phyloP scores from a whole-genome alignment of 1,140 invertebrate genomes.

The Drosophila subobscura region DNA sequence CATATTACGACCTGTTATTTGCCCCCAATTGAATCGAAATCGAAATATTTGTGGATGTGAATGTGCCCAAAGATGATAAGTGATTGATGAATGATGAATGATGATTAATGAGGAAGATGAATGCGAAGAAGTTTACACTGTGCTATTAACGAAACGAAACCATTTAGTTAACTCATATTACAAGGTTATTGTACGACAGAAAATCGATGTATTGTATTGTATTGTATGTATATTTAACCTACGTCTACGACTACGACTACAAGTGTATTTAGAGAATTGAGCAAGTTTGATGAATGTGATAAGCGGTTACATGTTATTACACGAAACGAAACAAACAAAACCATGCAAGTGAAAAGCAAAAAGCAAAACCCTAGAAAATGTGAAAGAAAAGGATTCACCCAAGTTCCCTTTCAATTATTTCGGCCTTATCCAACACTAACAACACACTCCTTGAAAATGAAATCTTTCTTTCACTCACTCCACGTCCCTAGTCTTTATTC shows the following conservation, averaged over 20 bases:
- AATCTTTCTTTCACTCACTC: not conserved
- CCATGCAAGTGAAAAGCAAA: not conserved
- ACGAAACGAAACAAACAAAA: constrained; percentile 20
- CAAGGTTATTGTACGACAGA: constrained; percentile 53
- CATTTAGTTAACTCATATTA: constrained; percentile 66
- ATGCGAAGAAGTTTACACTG: constrained; percentile 51
- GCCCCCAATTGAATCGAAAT: no score
- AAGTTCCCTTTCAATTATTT: constrained; percentile 33
- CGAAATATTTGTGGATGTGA: not conserved
- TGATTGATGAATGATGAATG: no score
- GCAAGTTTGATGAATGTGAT: constrained; percentile 70
- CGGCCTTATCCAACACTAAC: constrained; percentile 28
- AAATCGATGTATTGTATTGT: constrained; percentile 31
- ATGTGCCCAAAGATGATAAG: constrained; percentile 53
- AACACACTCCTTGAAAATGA: not conserved
- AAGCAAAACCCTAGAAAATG: not conserved
- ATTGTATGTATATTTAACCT: constrained; percentile 43
- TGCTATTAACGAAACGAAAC: constrained; percentile 60
- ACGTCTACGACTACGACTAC: constrained; percentile 28
- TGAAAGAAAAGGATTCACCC: not conserved
- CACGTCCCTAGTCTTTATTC: constrained; percentile 2
- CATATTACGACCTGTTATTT: no score
- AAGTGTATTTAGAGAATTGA: constrained; percentile 48
- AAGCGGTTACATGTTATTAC: constrained; percentile 62
- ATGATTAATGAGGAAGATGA: not conserved